Conservation (phyloP, 2,888 invertebrate genomes). For the Linnaemya tessellans region DNA sequence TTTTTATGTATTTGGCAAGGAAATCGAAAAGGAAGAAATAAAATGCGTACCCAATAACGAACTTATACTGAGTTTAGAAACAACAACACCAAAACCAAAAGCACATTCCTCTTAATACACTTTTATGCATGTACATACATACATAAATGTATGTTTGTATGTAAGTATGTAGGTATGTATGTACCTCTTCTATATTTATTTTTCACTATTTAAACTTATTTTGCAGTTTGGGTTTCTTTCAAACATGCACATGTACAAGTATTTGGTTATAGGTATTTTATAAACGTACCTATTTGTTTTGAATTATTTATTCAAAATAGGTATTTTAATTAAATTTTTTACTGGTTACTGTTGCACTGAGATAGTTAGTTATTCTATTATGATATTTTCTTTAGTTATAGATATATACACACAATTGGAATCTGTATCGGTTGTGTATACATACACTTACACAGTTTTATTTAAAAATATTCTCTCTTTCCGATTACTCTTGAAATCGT, state of each 20-base stretch:
- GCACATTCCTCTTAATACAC: conserved; percentile 46
- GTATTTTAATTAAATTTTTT: conserved; percentile 17
- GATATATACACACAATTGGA: conserved; percentile 26
- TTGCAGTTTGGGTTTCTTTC: neutral
- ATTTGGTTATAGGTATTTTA: neutral
- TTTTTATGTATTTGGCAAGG: conserved; percentile 71
- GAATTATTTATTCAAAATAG: neutral
- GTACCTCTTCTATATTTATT: neutral
- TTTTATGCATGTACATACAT: neutral
- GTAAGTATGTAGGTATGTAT: neutral
- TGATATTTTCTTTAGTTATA: conserved; percentile 8
- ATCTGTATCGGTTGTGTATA: no score
- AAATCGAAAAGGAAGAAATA: conserved; percentile 66
- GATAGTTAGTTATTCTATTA: conserved; percentile 24
- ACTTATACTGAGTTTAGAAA: conserved; percentile 40
- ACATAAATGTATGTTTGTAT: no score
- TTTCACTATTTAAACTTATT: conserved; percentile 20
- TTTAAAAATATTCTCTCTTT: conserved; percentile 18
- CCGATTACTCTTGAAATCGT: conserved; percentile 42
- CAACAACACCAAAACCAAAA: conserved; percentile 27
- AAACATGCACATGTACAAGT: neutral
- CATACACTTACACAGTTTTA: conserved; percentile 7
- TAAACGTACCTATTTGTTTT: neutral
- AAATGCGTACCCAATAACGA: conserved; percentile 50
- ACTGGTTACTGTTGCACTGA: conserved; percentile 46